Conservation (phyloP, 2,888 invertebrate genomes). For the Ecliptopera silaceata region DNA sequence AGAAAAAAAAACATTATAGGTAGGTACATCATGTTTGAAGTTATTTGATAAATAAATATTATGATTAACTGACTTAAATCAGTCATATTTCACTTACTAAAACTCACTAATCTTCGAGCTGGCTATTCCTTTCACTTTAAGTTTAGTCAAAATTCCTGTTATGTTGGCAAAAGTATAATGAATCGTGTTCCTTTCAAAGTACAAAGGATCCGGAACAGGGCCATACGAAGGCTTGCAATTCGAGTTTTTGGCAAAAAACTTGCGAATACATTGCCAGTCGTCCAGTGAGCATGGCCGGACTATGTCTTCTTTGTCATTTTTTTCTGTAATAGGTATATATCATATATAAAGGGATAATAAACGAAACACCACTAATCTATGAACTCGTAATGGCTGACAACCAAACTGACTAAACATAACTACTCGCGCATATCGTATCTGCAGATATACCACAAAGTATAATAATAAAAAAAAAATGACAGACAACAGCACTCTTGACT, state of each 20-base stretch:
- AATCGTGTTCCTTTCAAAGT: conserved; percentile 9
- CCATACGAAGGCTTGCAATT: conserved; percentile 31
- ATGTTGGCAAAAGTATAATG: conserved; percentile 6
- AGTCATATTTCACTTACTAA: conserved; percentile 11
- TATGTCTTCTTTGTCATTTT: conserved; percentile 23
- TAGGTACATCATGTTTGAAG: too few relatives aligned
- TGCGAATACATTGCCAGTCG: conserved; percentile 40
- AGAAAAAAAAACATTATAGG: too few relatives aligned
- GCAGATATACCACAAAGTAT: too few relatives aligned
- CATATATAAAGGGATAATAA: too few relatives aligned
- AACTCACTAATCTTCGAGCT: conserved; percentile 19
- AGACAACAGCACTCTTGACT: too few relatives aligned
- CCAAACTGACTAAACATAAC: too few relatives aligned
- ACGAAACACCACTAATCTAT: too few relatives aligned
- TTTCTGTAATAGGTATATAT: conserved; percentile 13
- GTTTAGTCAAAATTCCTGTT: neutral
- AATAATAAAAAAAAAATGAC: too few relatives aligned
- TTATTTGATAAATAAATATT: too few relatives aligned
- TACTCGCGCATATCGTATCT: too few relatives aligned
- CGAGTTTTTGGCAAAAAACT: conserved; percentile 35
- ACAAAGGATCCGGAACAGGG: conserved; percentile 19
- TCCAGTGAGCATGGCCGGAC: conserved; percentile 36
- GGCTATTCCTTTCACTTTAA: conserved; percentile 10
- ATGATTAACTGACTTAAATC: too few relatives aligned
- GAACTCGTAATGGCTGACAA: too few relatives aligned